phyloP scores from a whole-genome alignment of 2,888 invertebrate genomes.

The Sipha maydis region DNA sequence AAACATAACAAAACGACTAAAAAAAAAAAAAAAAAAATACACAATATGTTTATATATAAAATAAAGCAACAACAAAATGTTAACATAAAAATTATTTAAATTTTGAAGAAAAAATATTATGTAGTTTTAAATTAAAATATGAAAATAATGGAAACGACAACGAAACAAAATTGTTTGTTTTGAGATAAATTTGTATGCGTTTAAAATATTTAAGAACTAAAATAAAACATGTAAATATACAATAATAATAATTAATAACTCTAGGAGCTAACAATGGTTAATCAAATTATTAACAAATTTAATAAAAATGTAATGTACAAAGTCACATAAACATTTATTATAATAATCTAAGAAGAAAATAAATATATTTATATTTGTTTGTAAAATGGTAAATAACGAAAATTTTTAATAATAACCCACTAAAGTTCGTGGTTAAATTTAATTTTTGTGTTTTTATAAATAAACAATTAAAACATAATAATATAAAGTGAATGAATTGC shows the following conservation, averaged over 20 bases:
- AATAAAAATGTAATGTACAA: conserved; percentile 35
- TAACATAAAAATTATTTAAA: conserved; percentile 58
- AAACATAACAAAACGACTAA: conserved; percentile 62
- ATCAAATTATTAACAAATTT: conserved; percentile 60
- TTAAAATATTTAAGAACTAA: conserved; percentile 55
- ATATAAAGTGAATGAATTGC: conserved; percentile 55
- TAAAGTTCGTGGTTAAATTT: conserved; percentile 23
- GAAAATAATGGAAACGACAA: conserved; percentile 59
- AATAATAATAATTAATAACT: conserved; percentile 50
- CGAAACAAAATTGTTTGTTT: conserved; percentile 52
- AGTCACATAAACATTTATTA: conserved; percentile 22
- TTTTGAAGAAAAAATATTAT: conserved; percentile 41
- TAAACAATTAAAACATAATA: conserved; percentile 50
- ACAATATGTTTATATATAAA: conserved; percentile 53
- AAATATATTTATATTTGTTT: conserved; percentile 42
- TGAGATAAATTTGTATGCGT: conserved; percentile 53
- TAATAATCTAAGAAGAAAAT: conserved; percentile 45
- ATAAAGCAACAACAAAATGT: conserved; percentile 62
- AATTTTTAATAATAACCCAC: conserved; percentile 22
- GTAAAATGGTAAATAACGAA: conserved; percentile 58
- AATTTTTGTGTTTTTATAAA: conserved; percentile 35
- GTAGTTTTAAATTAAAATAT: conserved; percentile 60
- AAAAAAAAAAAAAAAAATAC: conserved; percentile 59
- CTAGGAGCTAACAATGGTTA: conserved; percentile 60
- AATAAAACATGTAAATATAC: conserved; percentile 58